Percentiles rank a stretch among this genome's conserved stretches.
phyloP scores from a whole-genome alignment of 2,888 invertebrate species.

The Cheilosia scutellata region DNA sequence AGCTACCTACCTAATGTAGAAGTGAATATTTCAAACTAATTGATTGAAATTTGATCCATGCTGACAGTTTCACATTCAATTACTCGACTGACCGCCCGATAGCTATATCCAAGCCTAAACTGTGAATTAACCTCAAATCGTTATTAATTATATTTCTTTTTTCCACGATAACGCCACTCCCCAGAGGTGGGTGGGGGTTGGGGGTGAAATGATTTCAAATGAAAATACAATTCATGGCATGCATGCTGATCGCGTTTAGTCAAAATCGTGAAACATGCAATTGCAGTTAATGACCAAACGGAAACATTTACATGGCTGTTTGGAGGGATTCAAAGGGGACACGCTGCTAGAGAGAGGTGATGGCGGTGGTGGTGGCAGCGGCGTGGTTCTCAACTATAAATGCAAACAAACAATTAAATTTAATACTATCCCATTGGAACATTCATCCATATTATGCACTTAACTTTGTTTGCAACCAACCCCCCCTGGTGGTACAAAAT shows the following conservation, averaged over 20 bases:
- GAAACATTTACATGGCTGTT: conserved; percentile 71
- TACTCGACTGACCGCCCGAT: neutral
- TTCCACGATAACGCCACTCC: conserved; percentile 9
- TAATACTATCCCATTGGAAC: conserved; percentile 65
- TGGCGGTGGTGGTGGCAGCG: neutral
- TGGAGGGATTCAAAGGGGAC: conserved; percentile 40
- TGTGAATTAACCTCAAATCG: conserved; percentile 73
- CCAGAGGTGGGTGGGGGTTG: neutral
- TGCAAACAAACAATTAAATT: conserved; percentile 75
- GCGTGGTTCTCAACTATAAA: conserved; percentile 52
- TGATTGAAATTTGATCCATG: conserved; percentile 72
- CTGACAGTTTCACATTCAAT: conserved; percentile 68
- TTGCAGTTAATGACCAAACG: conserved; percentile 73
- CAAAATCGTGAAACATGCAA: conserved; percentile 72
- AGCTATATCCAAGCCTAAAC: conserved; percentile 27
- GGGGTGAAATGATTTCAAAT: conserved; percentile 23
- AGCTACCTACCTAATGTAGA: neutral
- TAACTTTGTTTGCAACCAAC: conserved; percentile 32
- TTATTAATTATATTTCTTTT: conserved; percentile 65
- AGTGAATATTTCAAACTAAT: conserved; percentile 24
- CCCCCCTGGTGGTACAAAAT: conserved; percentile 20
- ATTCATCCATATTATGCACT: conserved; percentile 71
- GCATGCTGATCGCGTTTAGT: conserved; percentile 69
- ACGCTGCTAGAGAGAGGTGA: neutral
- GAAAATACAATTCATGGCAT: conserved; percentile 45